These are phyloP conservation scores for Neotoxoptera formosana DNA, from an alignment of 1,140 invertebrate species.

Conservation along the genomic window DNA sequence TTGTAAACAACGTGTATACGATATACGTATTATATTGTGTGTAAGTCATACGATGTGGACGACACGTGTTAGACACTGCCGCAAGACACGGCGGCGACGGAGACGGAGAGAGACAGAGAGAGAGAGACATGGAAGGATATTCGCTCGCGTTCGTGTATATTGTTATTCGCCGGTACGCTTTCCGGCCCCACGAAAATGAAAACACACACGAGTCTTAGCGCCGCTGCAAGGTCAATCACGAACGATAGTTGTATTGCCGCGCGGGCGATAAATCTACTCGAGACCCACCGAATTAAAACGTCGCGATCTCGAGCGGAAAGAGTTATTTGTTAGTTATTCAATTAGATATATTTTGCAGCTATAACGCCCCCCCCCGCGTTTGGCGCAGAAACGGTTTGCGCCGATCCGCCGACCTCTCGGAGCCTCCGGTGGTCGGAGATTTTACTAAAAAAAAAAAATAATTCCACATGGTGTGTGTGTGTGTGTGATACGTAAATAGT, in stretches of 20 bases:
- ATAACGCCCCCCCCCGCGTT: background rate
- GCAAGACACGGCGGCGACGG: too few species aligned
- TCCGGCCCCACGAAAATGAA: background rate
- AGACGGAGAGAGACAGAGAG: too few species aligned
- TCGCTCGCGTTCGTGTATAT: too few species aligned
- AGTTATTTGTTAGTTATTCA: conserved; percentile 46
- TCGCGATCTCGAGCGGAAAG: conserved; percentile 31
- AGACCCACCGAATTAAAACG: conserved; percentile 45
- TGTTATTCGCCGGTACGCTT: background rate
- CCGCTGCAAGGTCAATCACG: conserved; percentile 35
- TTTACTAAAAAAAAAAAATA: background rate
- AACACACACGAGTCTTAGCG: background rate
- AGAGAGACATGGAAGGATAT: too few species aligned
- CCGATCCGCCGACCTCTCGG: background rate
- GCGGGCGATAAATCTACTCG: conserved; percentile 39
- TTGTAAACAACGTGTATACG: too few species aligned
- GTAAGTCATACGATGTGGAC: too few species aligned
- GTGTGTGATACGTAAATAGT: too few species aligned
- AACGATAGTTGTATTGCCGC: background rate
- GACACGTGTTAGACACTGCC: too few species aligned
- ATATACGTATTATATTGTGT: too few species aligned
- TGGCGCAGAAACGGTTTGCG: background rate
- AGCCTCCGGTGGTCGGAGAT: background rate
- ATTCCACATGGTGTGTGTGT: background rate
- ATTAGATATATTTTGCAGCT: conserved; percentile 23